phyloP scores from a whole-genome alignment of 2,797 vertebrate species.

The Gila robusta region DNA sequence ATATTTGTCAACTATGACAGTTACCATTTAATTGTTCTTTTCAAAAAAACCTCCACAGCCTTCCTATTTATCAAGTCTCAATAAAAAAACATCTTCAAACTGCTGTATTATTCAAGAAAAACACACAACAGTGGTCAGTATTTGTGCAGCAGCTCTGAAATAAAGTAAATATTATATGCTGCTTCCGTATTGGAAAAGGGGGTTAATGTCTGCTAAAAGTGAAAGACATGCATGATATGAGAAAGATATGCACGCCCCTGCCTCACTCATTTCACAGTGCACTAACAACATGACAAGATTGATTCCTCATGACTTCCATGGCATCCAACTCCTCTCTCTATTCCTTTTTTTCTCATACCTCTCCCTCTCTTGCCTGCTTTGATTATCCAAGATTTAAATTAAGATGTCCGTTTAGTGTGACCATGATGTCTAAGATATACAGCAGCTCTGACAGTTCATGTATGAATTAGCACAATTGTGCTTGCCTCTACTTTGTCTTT shows the following conservation, averaged over 20 bases:
- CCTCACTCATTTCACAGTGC: slow-evolving; percentile 24
- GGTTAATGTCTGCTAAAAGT: background rate
- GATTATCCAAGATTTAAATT: slow-evolving; percentile 31
- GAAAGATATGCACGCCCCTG: background rate
- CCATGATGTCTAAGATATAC: slow-evolving; percentile 30
- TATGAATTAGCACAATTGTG: background rate
- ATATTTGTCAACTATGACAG: background rate
- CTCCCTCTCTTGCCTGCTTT: slow-evolving; percentile 1
- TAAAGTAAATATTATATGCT: background rate
- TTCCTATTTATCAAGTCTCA: background rate
- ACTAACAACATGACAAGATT: slow-evolving; percentile 35
- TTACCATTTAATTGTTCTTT: background rate
- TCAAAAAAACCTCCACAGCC: background rate
- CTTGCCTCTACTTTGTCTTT: slow-evolving; percentile 30
- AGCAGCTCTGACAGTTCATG: slow-evolving; percentile 1
- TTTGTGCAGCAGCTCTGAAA: background rate
- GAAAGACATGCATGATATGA: background rate
- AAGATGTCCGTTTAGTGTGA: slow-evolving; percentile 34
- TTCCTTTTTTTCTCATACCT: slow-evolving; percentile 9
- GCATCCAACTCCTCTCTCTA: background rate
- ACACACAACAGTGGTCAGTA: background rate
- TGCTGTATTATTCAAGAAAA: slow-evolving; percentile 5
- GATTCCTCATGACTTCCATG: slow-evolving; percentile 27
- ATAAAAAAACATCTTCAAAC: background rate
- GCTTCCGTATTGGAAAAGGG: background rate